Percentiles rank a stretch among this genome's conserved stretches.
Conservation (phyloP, 53 echinoderm and acorn worm species). For the Mesocentrotus franciscanus region DNA sequence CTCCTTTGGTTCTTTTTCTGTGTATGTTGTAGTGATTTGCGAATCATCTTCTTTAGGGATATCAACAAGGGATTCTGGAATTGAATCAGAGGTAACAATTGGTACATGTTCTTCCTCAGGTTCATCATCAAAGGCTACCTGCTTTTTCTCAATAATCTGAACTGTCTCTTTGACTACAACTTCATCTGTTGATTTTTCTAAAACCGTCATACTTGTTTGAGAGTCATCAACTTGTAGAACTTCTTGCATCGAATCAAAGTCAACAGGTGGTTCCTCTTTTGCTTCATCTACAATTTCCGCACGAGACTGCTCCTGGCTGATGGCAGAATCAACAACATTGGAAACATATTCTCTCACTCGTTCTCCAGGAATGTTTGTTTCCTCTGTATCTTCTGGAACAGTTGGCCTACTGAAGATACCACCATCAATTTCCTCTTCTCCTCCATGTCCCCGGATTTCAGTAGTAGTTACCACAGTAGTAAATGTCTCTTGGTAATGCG, state of each 20-base stretch:
- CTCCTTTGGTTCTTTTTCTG: not conserved
- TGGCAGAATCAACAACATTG: constrained; percentile 63
- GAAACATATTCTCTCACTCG: constrained; percentile 67
- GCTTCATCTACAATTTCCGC: constrained; percentile 11
- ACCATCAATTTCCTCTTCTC: constrained; percentile 54
- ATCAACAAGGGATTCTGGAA: not conserved
- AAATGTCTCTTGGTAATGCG: constrained; percentile 45
- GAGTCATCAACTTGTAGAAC: not conserved
- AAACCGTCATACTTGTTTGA: not conserved
- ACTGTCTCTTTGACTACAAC: constrained; percentile 23
- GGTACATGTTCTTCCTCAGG: not conserved
- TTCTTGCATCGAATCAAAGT: not conserved
- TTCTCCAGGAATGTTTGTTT: constrained; percentile 52
- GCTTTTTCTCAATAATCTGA: constrained; percentile 13
- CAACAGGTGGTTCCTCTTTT: not conserved
- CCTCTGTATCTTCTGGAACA: constrained; percentile 34
- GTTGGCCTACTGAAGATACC: constrained; percentile 48
- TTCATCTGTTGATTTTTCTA: not conserved
- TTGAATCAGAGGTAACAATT: not conserved
- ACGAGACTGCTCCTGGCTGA: constrained; percentile 57
- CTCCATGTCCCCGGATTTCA: not conserved
- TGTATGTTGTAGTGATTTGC: not conserved
- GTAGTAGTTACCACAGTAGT: constrained; percentile 26
- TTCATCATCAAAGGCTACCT: constrained; percentile 37
- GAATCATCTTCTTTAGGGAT: not conserved